Base-by-base conservation (phyloP, 2,888 invertebrate species). In the Pollenia angustigena region DNA sequence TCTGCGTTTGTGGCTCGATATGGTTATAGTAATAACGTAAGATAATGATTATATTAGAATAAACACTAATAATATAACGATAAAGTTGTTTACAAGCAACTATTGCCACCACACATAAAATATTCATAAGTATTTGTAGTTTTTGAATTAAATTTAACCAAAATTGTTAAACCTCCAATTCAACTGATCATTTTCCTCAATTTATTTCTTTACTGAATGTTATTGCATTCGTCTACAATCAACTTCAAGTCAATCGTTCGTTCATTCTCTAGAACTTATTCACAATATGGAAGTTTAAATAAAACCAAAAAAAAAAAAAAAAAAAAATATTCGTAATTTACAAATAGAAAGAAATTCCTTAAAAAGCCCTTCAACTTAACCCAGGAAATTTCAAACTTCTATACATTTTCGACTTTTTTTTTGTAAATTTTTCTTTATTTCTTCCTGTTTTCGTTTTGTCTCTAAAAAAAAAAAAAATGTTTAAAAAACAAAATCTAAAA, bases 321-420 rank as follows among this genome's bases (percentile, higher is more conserved):
- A 32, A 32, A 32, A 2, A 32, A 32, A 6, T 32, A 32, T 6
- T 6, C 32, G 32, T 32, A 75, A 46, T 86, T 79, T 75, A 71
- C 23, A 76, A 62, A 76, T 50, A 52, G 2, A 68, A 85, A 66
- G 54, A 81, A 86, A 69, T 54, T 62, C 42, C 48, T 75, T 72
- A 79, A 69, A 85, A 82, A 79, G 62, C 79, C 48, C 82, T 75
- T 82, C 75, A 82, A 79, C 40, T 52, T 71, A 76, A 83, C 83
- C 82, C 80, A 86, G 82, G 75, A 80, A 60, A 66, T 71, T 83
- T 80, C 58, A 69, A 64, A 80, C 58, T 85, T 44, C 64, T 75
- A 64, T 69, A 82, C 56, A 69, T 79, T 79, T 85, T 62, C 50
- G 48, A 32, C 62, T 60, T 23, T 69, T 1, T 18, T 46, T 71